Evolutionary conservation across 2,113 vertebrate genomes (phyloP), one percentile per base, ranked within the genome.

Genomic region (Pelvicachromis taeniatus): DNA sequence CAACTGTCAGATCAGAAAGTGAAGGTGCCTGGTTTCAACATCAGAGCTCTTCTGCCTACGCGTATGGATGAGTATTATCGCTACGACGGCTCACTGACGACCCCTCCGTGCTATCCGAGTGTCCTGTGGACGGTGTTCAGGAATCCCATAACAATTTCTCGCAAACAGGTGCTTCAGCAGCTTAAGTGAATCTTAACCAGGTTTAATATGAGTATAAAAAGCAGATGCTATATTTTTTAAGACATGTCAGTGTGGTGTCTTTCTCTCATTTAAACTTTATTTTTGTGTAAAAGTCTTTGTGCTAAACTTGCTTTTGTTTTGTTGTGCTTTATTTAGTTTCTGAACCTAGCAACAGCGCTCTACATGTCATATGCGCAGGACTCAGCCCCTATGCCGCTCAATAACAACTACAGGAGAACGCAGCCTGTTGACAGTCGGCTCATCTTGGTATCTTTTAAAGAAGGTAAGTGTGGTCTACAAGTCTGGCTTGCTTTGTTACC

Each of bases 121-220:
- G 98, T 99, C 75, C 95, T 98, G 85, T 99, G 99, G 99, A 99
- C 98, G 0, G 92, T 99, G 21, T 99, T 99, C 93, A 95, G 96
- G 86, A 97, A 97, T 42, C 95, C 96, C 0, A 94, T 98, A 10
- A 95, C 96, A 26, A 95, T 99, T 86, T 99, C 99, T 81, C 94
- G 84, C 21, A 94, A 96, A 65, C 99, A 99, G 98, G 98, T 97
- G 95, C 29, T 54, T 58, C 3, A 21, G 11, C 26, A 59, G 0
- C 10, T 55, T 17, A 52, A 75, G 6, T 63, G 11, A 14, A 48
- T 12, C 19, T 68, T 4, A 38, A 16, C 4, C 9, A 73, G 53
- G 29, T 65, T 33, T 29, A 21, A 54, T 55, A 55, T 12, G 19
- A 50, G 23, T 50, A 29, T 29, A 17, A n/a, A 75, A 75, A 75